These are phyloP conservation scores for Zootermopsis nevadensis DNA, from an alignment of 2,888 invertebrate genomes.

Conservation along the genomic window DNA sequence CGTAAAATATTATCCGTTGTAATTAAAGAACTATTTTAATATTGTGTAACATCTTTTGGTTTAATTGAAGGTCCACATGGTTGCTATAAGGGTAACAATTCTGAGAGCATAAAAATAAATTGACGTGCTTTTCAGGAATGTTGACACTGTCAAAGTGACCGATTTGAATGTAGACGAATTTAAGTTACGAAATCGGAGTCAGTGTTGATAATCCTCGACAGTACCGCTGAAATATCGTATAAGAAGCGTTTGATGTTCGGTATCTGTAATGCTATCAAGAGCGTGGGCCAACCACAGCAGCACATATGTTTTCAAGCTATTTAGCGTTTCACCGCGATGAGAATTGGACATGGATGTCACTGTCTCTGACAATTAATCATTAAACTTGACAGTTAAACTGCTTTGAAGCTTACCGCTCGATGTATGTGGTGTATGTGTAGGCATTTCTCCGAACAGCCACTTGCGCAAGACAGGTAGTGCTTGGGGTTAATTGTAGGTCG, in stretches of 20 bases:
- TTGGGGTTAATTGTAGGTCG: conserved; percentile 14
- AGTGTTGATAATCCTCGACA: background rate
- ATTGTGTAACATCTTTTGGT: too few relatives aligned
- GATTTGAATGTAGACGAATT: too few relatives aligned
- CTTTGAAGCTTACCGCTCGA: conserved; percentile 16
- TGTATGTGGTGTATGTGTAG: background rate
- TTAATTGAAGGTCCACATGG: too few relatives aligned
- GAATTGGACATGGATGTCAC: conserved; percentile 23
- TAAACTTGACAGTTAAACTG: conserved; percentile 28
- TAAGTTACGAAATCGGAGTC: background rate
- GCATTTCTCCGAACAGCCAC: background rate
- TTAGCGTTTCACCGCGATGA: conserved; percentile 6
- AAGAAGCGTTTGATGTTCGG: background rate
- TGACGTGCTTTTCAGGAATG: too few relatives aligned
- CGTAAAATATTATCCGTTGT: too few relatives aligned
- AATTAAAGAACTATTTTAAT: too few relatives aligned
- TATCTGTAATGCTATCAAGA: background rate
- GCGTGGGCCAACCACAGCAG: background rate
- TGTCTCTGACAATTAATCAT: conserved; percentile 22
- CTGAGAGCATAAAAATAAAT: too few relatives aligned
- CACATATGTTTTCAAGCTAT: conserved; percentile 2
- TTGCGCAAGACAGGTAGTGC: conserved; percentile 11
- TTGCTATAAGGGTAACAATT: too few relatives aligned
- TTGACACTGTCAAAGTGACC: too few relatives aligned
- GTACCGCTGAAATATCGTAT: background rate